Evolutionary conservation across 2,113 vertebrate species (phyloP).

Genomic region (Epinephelus fuscoguttatus): DNA sequence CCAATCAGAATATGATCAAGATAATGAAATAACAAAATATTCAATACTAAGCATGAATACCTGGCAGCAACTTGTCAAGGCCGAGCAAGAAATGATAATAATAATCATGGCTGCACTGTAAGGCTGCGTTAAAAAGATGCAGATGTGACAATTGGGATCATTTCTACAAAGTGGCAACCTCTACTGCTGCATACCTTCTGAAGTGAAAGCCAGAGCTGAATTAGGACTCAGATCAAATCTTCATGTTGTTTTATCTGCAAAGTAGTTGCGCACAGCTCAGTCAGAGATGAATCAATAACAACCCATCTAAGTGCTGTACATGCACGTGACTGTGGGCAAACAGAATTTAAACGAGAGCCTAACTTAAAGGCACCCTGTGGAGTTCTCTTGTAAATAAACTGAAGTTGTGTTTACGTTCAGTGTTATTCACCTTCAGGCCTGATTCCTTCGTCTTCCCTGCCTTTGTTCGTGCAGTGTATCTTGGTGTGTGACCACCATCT

Average conservation of each 20-base stretch:
- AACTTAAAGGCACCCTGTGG: no score
- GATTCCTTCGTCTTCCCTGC: no score
- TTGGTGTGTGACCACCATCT: neutral
- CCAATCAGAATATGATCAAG: slow-evolving; percentile 1
- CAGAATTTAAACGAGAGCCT: no score
- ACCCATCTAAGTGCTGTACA: no score
- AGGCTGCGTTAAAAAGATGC: neutral
- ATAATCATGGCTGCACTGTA: neutral
- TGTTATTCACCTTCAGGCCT: no score
- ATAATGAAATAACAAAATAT: neutral
- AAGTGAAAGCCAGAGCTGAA: neutral
- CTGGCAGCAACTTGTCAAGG: neutral
- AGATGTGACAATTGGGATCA: neutral
- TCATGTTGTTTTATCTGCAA: neutral
- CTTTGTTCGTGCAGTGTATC: no score
- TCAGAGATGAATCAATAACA: neutral
- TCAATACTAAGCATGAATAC: neutral
- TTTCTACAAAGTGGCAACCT: neutral
- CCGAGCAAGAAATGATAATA: neutral
- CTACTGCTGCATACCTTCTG: neutral
- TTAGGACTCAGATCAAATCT: neutral
- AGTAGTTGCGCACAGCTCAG: neutral
- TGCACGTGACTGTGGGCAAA: no score
- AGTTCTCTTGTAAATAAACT: no score
- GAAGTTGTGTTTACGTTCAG: no score